Conservation (phyloP, 2,113 vertebrate genomes). For the Phylloscopus trochilus region DNA sequence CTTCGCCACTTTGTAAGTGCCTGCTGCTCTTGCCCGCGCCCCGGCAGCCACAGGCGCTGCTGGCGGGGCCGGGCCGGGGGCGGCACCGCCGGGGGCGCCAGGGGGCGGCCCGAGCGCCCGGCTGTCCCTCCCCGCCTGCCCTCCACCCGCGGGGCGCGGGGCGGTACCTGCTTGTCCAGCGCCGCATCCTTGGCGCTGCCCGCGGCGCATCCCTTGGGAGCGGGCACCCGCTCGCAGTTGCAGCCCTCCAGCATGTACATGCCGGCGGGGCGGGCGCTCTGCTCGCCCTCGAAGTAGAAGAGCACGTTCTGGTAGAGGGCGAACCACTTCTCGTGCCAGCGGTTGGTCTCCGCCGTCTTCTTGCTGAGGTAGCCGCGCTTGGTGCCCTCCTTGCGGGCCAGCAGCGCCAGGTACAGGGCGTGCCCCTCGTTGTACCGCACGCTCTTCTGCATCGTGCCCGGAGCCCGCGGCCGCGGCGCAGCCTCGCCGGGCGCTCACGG, state of each 20-base stretch:
- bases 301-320: conserved; percentile 94
- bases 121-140: background rate
- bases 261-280: conserved; percentile 90
- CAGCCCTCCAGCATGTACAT: conserved; percentile 97
- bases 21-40: accelerated
- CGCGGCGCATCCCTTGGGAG: conserved; percentile 81
- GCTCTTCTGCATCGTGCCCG: conserved; percentile 90
- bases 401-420: conserved; percentile 86
- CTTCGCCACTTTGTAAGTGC: background rate
- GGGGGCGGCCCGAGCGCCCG: background rate
- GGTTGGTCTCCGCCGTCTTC: conserved; percentile 92
- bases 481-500: background rate
- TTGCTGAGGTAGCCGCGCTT: conserved; percentile 92
- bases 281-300: conserved; percentile 96
- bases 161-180: conserved; percentile 92
- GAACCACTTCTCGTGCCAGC: conserved; percentile 98
- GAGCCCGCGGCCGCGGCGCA: background rate
- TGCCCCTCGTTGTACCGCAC: conserved; percentile 96
- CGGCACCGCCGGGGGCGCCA: background rate
- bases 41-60: too few relatives aligned
- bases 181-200: conserved; percentile 82
- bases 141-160: background rate
- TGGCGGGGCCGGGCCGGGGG: too few relatives aligned
- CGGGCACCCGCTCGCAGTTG: conserved; percentile 89
- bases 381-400: conserved; percentile 93